Base-by-base conservation (phyloP, 2,888 invertebrate genomes). In the Apodemia hepburni region DNA sequence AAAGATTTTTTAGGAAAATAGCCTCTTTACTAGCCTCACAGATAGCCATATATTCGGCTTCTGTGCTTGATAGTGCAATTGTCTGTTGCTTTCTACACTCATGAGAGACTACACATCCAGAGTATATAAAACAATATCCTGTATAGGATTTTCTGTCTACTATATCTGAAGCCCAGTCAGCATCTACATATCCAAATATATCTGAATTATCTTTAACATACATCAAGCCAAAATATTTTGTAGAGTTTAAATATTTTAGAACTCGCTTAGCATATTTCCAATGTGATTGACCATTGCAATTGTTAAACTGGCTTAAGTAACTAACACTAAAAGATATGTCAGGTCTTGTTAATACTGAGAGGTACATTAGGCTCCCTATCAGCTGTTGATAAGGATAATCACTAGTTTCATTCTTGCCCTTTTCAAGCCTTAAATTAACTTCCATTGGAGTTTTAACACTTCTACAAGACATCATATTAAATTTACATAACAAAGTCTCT, bases 161-260 rank as follows among this genome's bases (percentile, higher is more conserved):
- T 45, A 4, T 58, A 29, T 61, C 58, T 57, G 27, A 45, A 1
- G 33, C 67, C 64, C 66, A 68, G 61, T 66, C 67, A 42, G 64
- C 67, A 66, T 63, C 65, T n/a, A 49, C 64, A 63, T 29, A 67
- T 38, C 64, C 66, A 51, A 45, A 22, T 8, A 68, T 7, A 45
- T 59, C 49, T 35, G 27, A 47, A 47, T 35, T 42, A 27, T 58
- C 42, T 51, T 66, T 64, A 54, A 42, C 54, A 62, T 60, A 64
- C 59, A 60, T 62, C 58, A 66, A 58, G 45, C 61, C 54, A 61
- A 42, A 63, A 15, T 33, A 49, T 15, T 65, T 64, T 42, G 64
- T 64, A 58, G 47, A 35, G n/a, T 57, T 63, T 57, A 68, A 59
- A 57, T 67, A 65, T 57, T 59, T 60, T 49, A 65, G 54, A 17